phyloP scores from a whole-genome alignment of 2,888 invertebrate species.

The Oconnorella tubifera region DNA sequence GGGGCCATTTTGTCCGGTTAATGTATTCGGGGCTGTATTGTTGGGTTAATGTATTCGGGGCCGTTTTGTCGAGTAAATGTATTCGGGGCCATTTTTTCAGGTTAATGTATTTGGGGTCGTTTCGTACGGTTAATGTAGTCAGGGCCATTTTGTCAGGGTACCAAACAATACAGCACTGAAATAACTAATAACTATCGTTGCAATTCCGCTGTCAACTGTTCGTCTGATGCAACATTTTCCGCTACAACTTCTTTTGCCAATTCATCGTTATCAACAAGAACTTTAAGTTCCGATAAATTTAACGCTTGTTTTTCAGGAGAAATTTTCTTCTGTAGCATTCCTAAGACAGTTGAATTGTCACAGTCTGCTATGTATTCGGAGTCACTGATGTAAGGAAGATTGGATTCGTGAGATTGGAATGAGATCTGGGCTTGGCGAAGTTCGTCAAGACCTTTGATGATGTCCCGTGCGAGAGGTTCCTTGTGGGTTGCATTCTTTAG shows the following conservation, averaged over 20 bases:
- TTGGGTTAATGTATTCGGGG: too few relatives aligned
- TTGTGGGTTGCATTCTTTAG: background rate
- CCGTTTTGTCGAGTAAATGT: too few relatives aligned
- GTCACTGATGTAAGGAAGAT: background rate
- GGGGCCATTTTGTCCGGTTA: too few relatives aligned
- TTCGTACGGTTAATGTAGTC: too few relatives aligned
- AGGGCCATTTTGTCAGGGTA: too few relatives aligned
- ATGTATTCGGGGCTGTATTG: too few relatives aligned
- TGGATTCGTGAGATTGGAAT: background rate
- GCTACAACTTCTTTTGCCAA: background rate
- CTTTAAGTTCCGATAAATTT: background rate
- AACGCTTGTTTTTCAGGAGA: background rate
- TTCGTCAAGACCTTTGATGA: background rate
- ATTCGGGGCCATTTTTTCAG: too few relatives aligned
- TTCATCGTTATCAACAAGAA: background rate
- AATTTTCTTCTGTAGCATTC: background rate
- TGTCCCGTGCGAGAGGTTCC: background rate
- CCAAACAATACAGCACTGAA: too few relatives aligned
- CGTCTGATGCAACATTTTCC: too few relatives aligned
- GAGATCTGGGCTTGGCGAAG: background rate
- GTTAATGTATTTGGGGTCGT: too few relatives aligned
- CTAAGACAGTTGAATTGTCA: background rate
- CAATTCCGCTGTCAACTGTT: too few relatives aligned
- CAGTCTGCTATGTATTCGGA: background rate
- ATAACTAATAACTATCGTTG: too few relatives aligned